Evolutionary conservation across 2,113 vertebrate genomes (phyloP).

Genomic region (Peromyscus maniculatus): DNA sequence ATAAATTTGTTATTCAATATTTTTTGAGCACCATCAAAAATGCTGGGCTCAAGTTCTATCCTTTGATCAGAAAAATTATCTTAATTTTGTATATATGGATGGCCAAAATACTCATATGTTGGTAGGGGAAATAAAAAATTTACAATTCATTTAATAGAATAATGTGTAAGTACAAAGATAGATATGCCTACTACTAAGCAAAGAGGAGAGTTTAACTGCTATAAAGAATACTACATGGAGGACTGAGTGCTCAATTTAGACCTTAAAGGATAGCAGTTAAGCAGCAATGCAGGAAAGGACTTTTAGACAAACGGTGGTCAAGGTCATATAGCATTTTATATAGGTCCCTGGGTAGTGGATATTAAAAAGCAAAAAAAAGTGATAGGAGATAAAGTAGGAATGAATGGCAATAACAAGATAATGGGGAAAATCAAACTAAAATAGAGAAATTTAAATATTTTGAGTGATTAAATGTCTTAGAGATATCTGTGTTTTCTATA

Average conservation of each 20-base stretch:
- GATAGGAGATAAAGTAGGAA: neutral
- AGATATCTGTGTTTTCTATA: conserved; percentile 50
- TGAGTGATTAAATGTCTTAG: conserved; percentile 7
- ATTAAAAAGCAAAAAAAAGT: conserved; percentile 54
- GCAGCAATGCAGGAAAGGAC: neutral
- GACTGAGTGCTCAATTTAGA: conserved; percentile 5
- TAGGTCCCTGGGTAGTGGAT: neutral
- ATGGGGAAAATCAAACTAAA: neutral
- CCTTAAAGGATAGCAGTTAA: conserved; percentile 24
- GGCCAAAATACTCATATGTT: conserved; percentile 21
- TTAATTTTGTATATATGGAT: conserved; percentile 48
- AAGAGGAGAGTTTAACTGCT: conserved; percentile 24
- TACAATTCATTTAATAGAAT: conserved; percentile 44
- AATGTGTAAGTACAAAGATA: conserved; percentile 36
- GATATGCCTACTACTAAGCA: neutral
- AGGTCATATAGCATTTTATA: neutral
- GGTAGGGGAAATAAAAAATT: conserved; percentile 30
- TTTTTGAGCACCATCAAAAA: conserved; percentile 9
- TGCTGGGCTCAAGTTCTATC: conserved; percentile 14
- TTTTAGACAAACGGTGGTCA: conserved; percentile 20
- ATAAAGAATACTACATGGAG: neutral
- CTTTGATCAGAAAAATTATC: conserved; percentile 55
- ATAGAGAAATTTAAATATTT: conserved; percentile 54
- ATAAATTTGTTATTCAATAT: conserved; percentile 58
- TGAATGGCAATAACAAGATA: neutral